These are phyloP conservation scores for Anableps anableps DNA, from an alignment of 2,797 vertebrate genomes.

Conservation along the genomic window DNA sequence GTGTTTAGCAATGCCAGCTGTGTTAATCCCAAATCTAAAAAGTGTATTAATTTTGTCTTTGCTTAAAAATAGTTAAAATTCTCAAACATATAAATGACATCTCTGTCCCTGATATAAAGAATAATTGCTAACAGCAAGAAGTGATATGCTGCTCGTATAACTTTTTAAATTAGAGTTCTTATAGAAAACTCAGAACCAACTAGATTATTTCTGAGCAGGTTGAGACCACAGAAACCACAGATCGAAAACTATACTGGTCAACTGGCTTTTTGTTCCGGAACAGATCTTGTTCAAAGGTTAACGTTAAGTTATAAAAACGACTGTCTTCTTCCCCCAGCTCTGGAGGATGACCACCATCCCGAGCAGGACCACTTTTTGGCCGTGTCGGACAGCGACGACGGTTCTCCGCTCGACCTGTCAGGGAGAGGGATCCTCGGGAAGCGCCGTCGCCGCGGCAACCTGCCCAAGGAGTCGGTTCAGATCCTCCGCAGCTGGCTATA, in stretches of 20 bases:
- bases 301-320: background rate
- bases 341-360: slow-evolving; percentile 72
- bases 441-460: slow-evolving; percentile 93
- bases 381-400: slow-evolving; percentile 91
- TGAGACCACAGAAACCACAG: background rate
- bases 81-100: background rate
- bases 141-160: too few relatives aligned
- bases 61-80: background rate
- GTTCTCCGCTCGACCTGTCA: slow-evolving; percentile 84
- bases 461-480: slow-evolving; percentile 95
- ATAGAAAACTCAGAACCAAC: background rate
- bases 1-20: background rate
- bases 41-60: background rate
- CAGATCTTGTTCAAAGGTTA: background rate
- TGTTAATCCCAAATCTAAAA: background rate
- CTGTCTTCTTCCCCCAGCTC: slow-evolving; percentile 70
- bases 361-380: slow-evolving; percentile 79
- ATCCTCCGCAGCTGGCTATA: slow-evolving; percentile 96
- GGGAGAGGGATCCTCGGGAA: slow-evolving; percentile 81
- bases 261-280: background rate
- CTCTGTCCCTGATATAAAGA: background rate
- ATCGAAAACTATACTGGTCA: background rate
- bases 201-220: background rate
- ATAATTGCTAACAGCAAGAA: background rate
- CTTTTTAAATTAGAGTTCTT: background rate